Evolutionary conservation across 2,113 vertebrate genomes (phyloP).

Genomic region (Smithornis capensis): DNA sequence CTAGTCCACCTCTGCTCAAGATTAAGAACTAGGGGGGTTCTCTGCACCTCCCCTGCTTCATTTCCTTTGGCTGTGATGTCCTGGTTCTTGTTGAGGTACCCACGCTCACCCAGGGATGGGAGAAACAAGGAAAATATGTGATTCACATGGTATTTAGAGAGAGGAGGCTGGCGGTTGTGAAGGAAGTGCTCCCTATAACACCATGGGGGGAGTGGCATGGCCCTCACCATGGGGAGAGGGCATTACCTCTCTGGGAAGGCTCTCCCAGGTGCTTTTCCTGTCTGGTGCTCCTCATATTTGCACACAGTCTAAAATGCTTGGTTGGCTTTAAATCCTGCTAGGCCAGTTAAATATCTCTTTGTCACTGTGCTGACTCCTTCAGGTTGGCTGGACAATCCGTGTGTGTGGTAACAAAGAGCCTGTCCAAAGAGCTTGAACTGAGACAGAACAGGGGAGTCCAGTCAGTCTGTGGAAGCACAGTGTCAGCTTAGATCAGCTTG

Average conservation of each 20-base stretch:
- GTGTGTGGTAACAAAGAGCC: neutral
- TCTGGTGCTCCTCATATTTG: neutral
- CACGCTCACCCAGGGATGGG: accelerated
- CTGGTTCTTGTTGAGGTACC: neutral
- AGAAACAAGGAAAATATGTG: neutral
- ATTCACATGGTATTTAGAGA: neutral
- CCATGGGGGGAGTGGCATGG: too few relatives aligned
- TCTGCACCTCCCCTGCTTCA: neutral
- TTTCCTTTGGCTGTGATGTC: neutral
- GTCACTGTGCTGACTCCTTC: neutral
- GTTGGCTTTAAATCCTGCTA: slow-evolving; percentile 26
- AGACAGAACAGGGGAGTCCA: neutral
- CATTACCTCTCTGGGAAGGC: neutral
- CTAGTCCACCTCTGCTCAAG: accelerated
- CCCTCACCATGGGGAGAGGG: accelerated
- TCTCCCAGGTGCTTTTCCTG: neutral
- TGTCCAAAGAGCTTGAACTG: neutral
- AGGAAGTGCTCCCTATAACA: neutral
- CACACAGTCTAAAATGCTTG: neutral
- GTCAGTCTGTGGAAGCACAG: neutral
- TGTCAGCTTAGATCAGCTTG: neutral
- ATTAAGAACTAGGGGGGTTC: accelerated
- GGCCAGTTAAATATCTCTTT: neutral
- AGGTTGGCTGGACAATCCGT: neutral
- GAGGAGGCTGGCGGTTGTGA: neutral